These are phyloP conservation scores for Norana najaformis DNA, from an alignment of 2,888 invertebrate genomes.

Conservation along the genomic window DNA sequence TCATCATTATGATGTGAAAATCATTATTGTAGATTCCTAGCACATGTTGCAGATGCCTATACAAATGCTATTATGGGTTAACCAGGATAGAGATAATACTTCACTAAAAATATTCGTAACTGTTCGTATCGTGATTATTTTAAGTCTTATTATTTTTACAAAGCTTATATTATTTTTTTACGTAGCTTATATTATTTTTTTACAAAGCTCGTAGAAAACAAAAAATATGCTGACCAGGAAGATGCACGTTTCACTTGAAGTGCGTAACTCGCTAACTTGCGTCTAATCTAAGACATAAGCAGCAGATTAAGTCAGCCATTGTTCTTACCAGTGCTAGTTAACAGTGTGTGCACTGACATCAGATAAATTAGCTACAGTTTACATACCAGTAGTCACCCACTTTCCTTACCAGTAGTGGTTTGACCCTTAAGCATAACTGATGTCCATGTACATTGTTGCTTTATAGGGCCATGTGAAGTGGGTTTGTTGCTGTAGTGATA, in stretches of 20 bases:
- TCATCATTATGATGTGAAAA: background rate
- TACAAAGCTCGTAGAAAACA: no score
- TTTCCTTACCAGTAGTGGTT: background rate
- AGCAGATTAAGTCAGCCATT: no score
- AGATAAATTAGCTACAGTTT: no score
- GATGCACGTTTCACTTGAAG: no score
- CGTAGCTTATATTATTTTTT: background rate
- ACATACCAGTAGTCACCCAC: background rate
- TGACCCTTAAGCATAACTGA: background rate
- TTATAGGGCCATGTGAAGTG: slow-evolving; percentile 31
- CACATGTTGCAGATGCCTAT: background rate
- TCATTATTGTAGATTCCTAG: background rate
- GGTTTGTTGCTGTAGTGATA: slow-evolving; percentile 32
- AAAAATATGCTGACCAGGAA: no score
- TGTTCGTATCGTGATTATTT: background rate
- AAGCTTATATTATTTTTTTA: background rate
- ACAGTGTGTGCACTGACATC: no score
- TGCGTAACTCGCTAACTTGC: no score
- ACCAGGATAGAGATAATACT: background rate
- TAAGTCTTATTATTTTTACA: background rate
- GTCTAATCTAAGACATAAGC: no score
- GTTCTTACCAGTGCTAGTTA: no score
- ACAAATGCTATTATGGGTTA: no score
- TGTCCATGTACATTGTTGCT: background rate
- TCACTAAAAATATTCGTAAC: background rate